phyloP scores from a whole-genome alignment of 2,113 vertebrate genomes.

The Papio anubis region DNA sequence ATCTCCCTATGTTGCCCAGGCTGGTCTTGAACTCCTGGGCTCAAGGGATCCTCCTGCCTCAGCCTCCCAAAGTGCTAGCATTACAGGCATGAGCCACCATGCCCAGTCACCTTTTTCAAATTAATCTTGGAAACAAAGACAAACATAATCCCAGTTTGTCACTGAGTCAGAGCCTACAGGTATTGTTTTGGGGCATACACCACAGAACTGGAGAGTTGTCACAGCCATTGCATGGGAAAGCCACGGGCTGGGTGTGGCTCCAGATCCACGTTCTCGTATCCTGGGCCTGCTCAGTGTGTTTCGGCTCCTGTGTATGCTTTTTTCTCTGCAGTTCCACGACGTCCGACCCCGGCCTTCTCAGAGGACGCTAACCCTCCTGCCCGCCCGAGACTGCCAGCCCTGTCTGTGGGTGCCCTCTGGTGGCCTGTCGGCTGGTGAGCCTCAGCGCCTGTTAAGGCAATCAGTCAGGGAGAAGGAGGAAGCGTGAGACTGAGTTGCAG shows the following conservation, averaged over 20 bases:
- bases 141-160: neutral
- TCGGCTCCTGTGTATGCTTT: neutral
- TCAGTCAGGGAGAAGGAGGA: neutral
- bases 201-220: neutral
- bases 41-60: too few relatives aligned
- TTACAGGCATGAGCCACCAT: too few relatives aligned
- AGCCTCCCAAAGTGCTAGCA: too few relatives aligned
- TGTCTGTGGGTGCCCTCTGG: constrained; percentile 70
- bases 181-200: neutral
- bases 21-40: too few relatives aligned
- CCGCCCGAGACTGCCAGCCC: neutral
- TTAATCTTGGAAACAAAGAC: constrained; percentile 6
- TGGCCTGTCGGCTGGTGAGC: neutral
- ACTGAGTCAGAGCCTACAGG: neutral
- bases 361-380: neutral
- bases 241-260: neutral
- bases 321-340: neutral
- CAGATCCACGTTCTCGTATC: neutral
- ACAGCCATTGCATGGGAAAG: neutral
- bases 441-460: neutral
- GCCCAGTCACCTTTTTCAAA: neutral
- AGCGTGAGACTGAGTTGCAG: neutral
- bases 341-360: neutral
- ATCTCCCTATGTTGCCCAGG: too few relatives aligned
- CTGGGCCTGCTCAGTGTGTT: neutral